These are phyloP conservation scores for Trialeurodes vaporariorum DNA, from an alignment of 1,140 invertebrate species.

Conservation along the genomic window DNA sequence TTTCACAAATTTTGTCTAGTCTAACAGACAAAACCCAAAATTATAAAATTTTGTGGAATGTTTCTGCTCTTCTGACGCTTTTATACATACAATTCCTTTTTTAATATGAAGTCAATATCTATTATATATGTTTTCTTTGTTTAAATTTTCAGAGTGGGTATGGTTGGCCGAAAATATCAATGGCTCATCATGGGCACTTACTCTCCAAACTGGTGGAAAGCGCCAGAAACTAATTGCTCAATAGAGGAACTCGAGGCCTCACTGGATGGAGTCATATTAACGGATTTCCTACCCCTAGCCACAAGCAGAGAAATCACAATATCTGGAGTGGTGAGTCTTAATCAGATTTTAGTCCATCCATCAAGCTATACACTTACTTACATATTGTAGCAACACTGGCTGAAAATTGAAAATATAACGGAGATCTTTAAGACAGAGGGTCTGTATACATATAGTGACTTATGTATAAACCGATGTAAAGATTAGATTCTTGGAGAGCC, in stretches of 20 bases:
- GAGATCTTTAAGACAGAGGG: too few relatives aligned
- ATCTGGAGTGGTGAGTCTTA: slow-evolving; percentile 71
- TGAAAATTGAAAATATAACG: too few relatives aligned
- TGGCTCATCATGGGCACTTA: slow-evolving; percentile 93
- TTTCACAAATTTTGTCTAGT: too few relatives aligned
- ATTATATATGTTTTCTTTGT: slow-evolving; percentile 4
- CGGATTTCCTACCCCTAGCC: slow-evolving; percentile 64
- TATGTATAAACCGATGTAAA: too few relatives aligned
- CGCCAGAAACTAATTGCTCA: slow-evolving; percentile 50
- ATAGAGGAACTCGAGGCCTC: slow-evolving; percentile 62
- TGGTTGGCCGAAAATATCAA: slow-evolving; percentile 88
- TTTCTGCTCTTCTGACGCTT: too few relatives aligned
- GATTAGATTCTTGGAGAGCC: too few relatives aligned
- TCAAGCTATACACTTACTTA: too few relatives aligned
- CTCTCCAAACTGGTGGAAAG: slow-evolving; percentile 61
- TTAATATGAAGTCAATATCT: neutral
- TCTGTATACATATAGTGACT: too few relatives aligned
- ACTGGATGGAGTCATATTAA: slow-evolving; percentile 80
- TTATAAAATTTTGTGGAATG: too few relatives aligned
- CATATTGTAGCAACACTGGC: too few relatives aligned
- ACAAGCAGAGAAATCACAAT: slow-evolving; percentile 67
- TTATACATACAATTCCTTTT: neutral
- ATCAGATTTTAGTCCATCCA: too few relatives aligned
- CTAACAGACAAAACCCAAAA: too few relatives aligned
- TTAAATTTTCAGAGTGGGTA: slow-evolving; percentile 45